Conservation (phyloP, 2,888 invertebrate species). For the Ectemnius cavifrons region DNA sequence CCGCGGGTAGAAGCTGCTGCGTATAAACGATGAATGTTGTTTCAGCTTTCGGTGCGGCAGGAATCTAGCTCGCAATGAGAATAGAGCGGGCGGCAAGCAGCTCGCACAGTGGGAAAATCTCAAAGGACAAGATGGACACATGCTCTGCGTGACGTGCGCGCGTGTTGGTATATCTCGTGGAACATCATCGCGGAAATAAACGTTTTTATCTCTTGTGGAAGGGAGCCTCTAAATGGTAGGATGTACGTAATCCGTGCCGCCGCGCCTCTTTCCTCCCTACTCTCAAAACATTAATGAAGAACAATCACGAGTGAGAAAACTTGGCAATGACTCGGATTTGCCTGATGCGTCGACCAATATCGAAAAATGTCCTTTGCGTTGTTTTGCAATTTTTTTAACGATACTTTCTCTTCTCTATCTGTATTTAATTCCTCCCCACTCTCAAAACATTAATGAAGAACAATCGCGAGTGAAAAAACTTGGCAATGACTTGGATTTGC, state of each 20-base stretch:
- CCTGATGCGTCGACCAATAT: background rate
- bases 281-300: slow-evolving; percentile 50
- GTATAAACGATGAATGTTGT: too few species aligned
- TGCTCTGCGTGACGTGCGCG: slow-evolving; percentile 3
- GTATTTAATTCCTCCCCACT: too few species aligned
- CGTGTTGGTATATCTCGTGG: slow-evolving; percentile 49
- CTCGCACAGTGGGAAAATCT: slow-evolving; percentile 50
- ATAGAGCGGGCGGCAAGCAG: slow-evolving; percentile 21
- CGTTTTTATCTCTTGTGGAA: slow-evolving; percentile 51
- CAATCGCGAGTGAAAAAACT: slow-evolving; percentile 47
- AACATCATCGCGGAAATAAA: slow-evolving; percentile 59
- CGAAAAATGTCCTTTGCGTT: too few species aligned
- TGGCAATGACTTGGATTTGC: slow-evolving; percentile 26
- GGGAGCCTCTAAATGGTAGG: slow-evolving; percentile 48
- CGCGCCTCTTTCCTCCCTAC: slow-evolving; percentile 21
- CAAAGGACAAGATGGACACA: slow-evolving; percentile 52
- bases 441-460: slow-evolving; percentile 52
- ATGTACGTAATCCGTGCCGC: slow-evolving; percentile 51
- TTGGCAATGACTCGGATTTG: slow-evolving; percentile 25
- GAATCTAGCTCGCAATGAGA: too few species aligned
- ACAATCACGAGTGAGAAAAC: slow-evolving; percentile 50
- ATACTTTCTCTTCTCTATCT: too few species aligned
- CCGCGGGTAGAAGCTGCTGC: too few species aligned
- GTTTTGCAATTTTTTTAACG: too few species aligned
- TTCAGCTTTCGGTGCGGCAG: too few species aligned